Conservation (phyloP, 2,888 invertebrate genomes). For the Pristionchus entomophagus region DNA sequence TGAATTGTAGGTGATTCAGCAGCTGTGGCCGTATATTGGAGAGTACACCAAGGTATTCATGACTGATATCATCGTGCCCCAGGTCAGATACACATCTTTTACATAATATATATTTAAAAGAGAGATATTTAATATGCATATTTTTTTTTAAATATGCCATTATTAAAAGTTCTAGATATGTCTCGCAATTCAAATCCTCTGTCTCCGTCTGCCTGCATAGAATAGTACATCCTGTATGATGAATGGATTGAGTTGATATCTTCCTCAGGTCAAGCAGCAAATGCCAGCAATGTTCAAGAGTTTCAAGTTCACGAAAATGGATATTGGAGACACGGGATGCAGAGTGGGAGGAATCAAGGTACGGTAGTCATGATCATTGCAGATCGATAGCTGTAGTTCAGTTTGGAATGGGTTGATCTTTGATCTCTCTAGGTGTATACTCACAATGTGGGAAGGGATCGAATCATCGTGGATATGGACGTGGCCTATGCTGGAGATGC, state of each 20-base stretch:
- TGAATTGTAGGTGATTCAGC: slow-evolving; percentile 67
- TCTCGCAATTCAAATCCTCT: not conserved
- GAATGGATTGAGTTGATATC: not conserved
- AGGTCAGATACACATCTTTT: slow-evolving; percentile 77
- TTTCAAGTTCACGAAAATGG: slow-evolving; percentile 94
- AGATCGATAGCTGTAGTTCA: no score
- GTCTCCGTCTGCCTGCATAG: not conserved
- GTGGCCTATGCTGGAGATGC: slow-evolving; percentile 96
- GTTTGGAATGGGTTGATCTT: not conserved
- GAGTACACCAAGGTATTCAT: slow-evolving; percentile 89
- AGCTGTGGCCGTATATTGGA: slow-evolving; percentile 93
- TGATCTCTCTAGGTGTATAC: slow-evolving; percentile 85
- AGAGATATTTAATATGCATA: not conserved
- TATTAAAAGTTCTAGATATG: not conserved
- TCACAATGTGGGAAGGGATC: slow-evolving; percentile 87
- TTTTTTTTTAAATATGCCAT: not conserved
- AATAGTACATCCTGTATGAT: not conserved
- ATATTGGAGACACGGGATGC: slow-evolving; percentile 85
- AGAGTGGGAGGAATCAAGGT: slow-evolving; percentile 79
- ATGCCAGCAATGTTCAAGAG: slow-evolving; percentile 88
- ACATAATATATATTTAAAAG: no score
- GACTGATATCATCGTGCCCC: slow-evolving; percentile 89
- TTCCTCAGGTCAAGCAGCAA: slow-evolving; percentile 81
- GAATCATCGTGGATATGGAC: slow-evolving; percentile 97
- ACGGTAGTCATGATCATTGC: slow-evolving; percentile 77